Evolutionary conservation across 2,113 vertebrate species (phyloP).

Genomic region (Ardeotis arabs): DNA sequence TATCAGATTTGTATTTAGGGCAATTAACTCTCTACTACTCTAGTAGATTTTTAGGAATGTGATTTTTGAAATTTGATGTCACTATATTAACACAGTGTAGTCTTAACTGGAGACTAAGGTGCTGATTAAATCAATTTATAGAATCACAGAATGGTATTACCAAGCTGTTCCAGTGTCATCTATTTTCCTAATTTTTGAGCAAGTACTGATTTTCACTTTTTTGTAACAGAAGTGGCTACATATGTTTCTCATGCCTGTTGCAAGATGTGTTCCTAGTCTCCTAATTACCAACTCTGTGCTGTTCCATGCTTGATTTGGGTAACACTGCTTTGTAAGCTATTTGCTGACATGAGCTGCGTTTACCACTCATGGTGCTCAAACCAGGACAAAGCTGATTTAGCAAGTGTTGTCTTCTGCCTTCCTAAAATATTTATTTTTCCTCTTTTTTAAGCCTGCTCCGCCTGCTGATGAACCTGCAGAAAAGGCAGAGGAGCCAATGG

Average conservation of each 20-base stretch:
- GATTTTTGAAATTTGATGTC: background rate
- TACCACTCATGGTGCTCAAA: rapidly evolving
- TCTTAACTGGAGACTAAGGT: background rate
- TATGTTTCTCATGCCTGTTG: background rate
- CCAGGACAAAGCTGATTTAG: background rate
- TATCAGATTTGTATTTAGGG: background rate
- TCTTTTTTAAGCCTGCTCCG: slow-evolving; percentile 73
- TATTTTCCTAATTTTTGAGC: too few species aligned
- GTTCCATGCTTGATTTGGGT: background rate
- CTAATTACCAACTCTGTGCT: background rate
- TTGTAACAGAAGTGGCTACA: background rate
- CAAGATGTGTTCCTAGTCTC: background rate
- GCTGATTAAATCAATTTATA: background rate
- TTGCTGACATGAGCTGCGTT: background rate
- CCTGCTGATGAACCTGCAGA: slow-evolving; percentile 85
- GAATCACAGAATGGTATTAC: too few species aligned
- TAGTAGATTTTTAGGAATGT: background rate
- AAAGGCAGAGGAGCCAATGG: slow-evolving; percentile 91
- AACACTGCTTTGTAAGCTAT: background rate
- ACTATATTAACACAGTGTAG: background rate
- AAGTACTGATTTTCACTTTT: background rate
- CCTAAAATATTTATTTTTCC: background rate
- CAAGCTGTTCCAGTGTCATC: too few species aligned
- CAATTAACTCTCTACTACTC: background rate
- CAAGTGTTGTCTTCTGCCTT: background rate